These are phyloP conservation scores for Drosophila atripex DNA, from an alignment of 2,888 invertebrate species.

Conservation along the genomic window DNA sequence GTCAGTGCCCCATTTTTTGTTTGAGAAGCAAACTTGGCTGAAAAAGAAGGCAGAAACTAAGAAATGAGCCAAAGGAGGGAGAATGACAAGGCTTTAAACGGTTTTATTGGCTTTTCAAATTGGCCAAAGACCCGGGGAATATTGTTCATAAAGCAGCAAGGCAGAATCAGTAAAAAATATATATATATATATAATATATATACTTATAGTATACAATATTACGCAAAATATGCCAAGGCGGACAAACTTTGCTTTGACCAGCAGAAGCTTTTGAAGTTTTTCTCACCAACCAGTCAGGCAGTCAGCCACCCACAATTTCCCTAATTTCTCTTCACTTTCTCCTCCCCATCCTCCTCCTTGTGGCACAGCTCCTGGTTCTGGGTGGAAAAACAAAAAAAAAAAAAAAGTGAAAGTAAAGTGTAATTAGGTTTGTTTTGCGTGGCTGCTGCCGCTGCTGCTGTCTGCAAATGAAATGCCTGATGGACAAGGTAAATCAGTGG, in stretches of 20 bases:
- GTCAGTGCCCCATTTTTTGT: constrained; percentile 23
- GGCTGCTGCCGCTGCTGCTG: constrained; percentile 38
- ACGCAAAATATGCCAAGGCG: constrained; percentile 57
- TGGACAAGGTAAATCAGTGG: constrained; percentile 1
- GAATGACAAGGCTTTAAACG: constrained; percentile 69
- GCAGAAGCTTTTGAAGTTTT: constrained; percentile 70
- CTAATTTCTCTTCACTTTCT: background rate
- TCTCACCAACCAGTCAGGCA: constrained; percentile 23
- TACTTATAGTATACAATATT: constrained; percentile 39
- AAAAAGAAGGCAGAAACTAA: background rate
- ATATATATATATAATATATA: too few relatives aligned
- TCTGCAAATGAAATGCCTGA: constrained; percentile 49
- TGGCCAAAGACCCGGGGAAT: constrained; percentile 60
- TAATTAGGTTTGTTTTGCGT: constrained; percentile 73
- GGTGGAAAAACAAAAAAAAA: background rate
- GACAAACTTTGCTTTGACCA: constrained; percentile 62
- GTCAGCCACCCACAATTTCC: background rate
- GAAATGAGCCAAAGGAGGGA: background rate
- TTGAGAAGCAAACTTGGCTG: background rate
- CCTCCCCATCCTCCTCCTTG: too few relatives aligned
- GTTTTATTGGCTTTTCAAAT: constrained; percentile 70
- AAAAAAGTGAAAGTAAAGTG: constrained; percentile 73
- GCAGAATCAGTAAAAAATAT: constrained; percentile 2
- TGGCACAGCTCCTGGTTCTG: constrained; percentile 38
- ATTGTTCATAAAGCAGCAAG: constrained; percentile 57